Evolutionary conservation across 2,888 invertebrate genomes (phyloP), one percentile per base, ranked within the genome.

Genomic region (Drosophila infuscata): DNA sequence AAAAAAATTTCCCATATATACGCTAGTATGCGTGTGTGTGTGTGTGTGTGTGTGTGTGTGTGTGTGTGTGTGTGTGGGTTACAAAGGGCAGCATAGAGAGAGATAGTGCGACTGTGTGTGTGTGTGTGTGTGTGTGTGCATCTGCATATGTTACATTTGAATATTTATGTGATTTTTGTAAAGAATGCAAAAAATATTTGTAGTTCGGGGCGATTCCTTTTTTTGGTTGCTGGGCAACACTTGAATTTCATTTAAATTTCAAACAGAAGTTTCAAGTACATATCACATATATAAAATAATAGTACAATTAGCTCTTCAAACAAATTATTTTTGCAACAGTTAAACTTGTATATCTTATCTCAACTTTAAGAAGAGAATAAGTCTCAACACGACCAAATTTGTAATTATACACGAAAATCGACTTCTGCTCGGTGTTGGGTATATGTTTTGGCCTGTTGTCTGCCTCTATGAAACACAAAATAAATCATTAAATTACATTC

Each of bases 121-220:
- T 38, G 46, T 46, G 49, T 60, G 35, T 36, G 17, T 30, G 35
- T 59, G 43, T 68, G 66, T 65, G 51, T 66, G 43, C 52, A 62
- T 69, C 70, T 71, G 70, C 72, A 73, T 79, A 69, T 74, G 69
- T 52, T 79, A 32, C 60, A 69, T 80, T 76, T 71, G 71, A 76
- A 88, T 81, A 89, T 88, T 84, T 84, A 76, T 83, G 76, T 25
- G 86, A 76, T 78, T 77, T 79, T 73, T 54, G 64, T 79, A 64
- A 69, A 76, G 71, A 73, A 71, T 79, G 49, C 56, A 48, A 38
- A 72, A 67, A 56, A 54, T 78, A 72, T 66, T 53, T 60, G 57
- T 53, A 32, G 56, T 30, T 63, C 48, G 15, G 33, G 48, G 63
- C 65, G 51, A 33, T 43, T 59, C 17, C 3, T 48, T 64, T 62